Base-by-base conservation (phyloP, 1,140 invertebrate species). In the Neodiprion virginianus region DNA sequence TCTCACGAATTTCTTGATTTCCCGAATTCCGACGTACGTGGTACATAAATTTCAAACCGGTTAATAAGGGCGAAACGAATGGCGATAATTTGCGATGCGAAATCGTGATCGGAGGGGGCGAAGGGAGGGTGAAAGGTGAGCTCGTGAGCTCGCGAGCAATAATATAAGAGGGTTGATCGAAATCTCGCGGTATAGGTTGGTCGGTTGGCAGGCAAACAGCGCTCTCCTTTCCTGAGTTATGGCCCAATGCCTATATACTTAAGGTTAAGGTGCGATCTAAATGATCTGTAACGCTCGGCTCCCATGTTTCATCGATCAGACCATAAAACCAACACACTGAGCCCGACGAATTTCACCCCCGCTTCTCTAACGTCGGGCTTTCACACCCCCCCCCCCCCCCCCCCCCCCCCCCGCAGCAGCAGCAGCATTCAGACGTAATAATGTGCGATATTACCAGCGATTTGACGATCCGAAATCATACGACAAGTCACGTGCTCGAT, bases 241-340 rank as follows among this genome's bases (percentile, higher is more conserved):
- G n/a, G 53, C 5, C 53, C 53, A 61, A 61, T 61, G 53, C 53
- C 53, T 61, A 61, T 61, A 61, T 61, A 61, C 53, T 61, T 61
- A 61, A 61, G 53, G 53, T 17, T 61, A 61, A 61, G 53, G 53
- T 61, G 53, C 53, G 53, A 61, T 61, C 53, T 61, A 61, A 61
- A 61, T 61, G 53, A 61, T 61, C 53, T 61, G 53, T 61, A 61
- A 61, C 53, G 53, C 53, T 61, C n/a, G 53, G 53, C 53, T 12
- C 53, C 53, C 53, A 61, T 61, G 53, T 61, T 61, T 61, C 53
- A 61, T 61, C 53, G 53, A 17, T 17, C 53, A 61, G 53, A 61
- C 53, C 53, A 7, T 61, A 61, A 61, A 61, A 61, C 11, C 53
- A 12, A 61, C 53, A 61, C 53, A 61, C 53, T 61, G 53, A 61